phyloP scores from a whole-genome alignment of 2,888 invertebrate species.

The Athrips mouffetella region DNA sequence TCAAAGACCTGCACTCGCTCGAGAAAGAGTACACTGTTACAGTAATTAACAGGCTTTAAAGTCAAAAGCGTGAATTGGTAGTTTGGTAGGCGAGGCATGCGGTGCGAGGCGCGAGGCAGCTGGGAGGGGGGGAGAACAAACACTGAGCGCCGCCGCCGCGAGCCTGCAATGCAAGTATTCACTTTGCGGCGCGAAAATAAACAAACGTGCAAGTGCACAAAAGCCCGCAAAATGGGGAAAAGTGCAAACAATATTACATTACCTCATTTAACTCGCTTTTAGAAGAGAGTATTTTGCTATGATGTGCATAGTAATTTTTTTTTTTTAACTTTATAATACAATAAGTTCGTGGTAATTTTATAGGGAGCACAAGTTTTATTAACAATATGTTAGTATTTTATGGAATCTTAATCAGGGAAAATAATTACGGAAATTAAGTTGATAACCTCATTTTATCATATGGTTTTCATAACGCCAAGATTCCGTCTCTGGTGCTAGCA shows the following conservation, averaged over 20 bases:
- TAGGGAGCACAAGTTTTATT: background rate
- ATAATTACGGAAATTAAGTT: too few species aligned
- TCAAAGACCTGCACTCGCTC: too few species aligned
- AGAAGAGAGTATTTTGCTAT: background rate
- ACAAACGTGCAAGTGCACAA: conserved; percentile 1
- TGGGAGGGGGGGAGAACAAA: background rate
- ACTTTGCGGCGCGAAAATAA: conserved; percentile 5
- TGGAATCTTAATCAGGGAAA: too few species aligned
- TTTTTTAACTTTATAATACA: too few species aligned
- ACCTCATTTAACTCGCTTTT: too few species aligned
- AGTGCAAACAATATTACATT: too few species aligned
- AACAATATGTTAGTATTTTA: background rate
- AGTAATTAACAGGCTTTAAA: background rate
- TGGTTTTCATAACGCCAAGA: too few species aligned
- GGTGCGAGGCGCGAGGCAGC: background rate
- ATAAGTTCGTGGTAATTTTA: too few species aligned
- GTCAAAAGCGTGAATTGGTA: background rate
- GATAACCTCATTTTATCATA: too few species aligned
- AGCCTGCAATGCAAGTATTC: too few species aligned
- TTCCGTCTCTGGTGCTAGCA: too few species aligned
- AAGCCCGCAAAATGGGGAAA: too few species aligned
- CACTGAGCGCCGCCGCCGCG: background rate
- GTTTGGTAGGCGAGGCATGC: background rate
- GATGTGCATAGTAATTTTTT: background rate
- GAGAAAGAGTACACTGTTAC: conserved; percentile 1